These are phyloP conservation scores for Myripristis murdjan DNA, from an alignment of 2,797 vertebrate species.

Conservation along the genomic window DNA sequence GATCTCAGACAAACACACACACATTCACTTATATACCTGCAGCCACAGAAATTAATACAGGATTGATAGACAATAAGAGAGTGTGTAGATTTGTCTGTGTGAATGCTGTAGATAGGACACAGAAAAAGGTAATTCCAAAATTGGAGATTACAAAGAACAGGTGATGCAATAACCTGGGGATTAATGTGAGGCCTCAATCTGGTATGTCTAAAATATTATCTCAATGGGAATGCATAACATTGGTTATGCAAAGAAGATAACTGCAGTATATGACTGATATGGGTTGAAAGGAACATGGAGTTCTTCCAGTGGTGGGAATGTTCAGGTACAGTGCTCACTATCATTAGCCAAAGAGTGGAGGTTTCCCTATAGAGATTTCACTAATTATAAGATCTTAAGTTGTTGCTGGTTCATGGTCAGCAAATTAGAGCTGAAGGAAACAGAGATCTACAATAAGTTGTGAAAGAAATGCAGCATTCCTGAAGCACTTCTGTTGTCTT, in stretches of 20 bases:
- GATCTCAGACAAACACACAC: background rate
- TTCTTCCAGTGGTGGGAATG: background rate
- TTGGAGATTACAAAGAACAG: conserved; percentile 7
- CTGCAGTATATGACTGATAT: background rate
- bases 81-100: background rate
- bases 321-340: background rate
- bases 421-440: no score
- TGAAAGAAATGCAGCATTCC: no score
- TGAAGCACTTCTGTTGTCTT: no score
- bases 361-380: background rate
- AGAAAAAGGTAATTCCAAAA: background rate
- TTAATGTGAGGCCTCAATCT: conserved; percentile 5
- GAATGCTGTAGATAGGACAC: background rate
- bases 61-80: background rate
- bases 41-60: background rate
- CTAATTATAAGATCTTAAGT: background rate
- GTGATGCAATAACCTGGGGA: conserved; percentile 14
- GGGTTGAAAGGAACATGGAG: background rate
- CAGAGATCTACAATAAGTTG: background rate
- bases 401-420: background rate
- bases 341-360: background rate
- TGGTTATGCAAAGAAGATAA: background rate
- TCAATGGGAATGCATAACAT: background rate
- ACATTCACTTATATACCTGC: background rate
- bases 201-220: background rate